Conservation (phyloP, 2,888 invertebrate genomes). For the Cloeon dipterum region DNA sequence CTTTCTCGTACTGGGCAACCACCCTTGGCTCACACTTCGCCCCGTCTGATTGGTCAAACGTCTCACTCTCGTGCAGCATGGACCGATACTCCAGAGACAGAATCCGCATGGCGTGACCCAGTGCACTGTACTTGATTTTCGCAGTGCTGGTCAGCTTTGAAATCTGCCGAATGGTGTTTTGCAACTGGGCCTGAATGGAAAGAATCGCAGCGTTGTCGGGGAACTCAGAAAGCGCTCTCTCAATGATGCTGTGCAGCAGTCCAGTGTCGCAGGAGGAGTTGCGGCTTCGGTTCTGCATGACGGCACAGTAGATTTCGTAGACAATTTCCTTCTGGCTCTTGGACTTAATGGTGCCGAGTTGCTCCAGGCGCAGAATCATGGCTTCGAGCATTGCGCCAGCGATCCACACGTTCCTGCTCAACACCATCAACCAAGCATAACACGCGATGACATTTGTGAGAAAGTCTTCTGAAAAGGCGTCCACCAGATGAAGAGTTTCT, state of each 20-base stretch:
- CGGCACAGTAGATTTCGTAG: conserved; percentile 19
- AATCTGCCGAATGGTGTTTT: too few relatives aligned
- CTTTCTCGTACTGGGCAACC: conserved; percentile 2
- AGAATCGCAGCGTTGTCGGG: conserved; percentile 34
- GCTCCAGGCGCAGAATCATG: conserved; percentile 10
- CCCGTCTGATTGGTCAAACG: too few relatives aligned
- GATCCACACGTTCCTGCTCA: conserved; percentile 16
- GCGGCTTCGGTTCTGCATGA: conserved; percentile 13
- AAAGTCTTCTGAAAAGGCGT: conserved; percentile 12
- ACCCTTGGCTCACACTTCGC: background rate
- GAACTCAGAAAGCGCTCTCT: conserved; percentile 21
- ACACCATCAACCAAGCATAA: conserved; percentile 25
- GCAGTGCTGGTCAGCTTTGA: too few relatives aligned
- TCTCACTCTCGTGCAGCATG: too few relatives aligned
- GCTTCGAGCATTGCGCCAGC: conserved; percentile 17
- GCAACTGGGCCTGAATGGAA: conserved; percentile 9
- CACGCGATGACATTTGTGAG: conserved; percentile 27
- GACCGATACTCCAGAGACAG: too few relatives aligned
- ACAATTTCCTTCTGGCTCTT: conserved; percentile 19
- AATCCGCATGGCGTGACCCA: too few relatives aligned
- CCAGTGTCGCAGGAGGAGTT: background rate
- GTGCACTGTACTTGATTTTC: too few relatives aligned
- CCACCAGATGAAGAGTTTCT: background rate
- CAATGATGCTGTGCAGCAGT: conserved; percentile 12
- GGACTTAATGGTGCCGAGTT: background rate